Evolutionary conservation across 2,797 vertebrate species (phyloP).

Genomic region (Lophius americanus): DNA sequence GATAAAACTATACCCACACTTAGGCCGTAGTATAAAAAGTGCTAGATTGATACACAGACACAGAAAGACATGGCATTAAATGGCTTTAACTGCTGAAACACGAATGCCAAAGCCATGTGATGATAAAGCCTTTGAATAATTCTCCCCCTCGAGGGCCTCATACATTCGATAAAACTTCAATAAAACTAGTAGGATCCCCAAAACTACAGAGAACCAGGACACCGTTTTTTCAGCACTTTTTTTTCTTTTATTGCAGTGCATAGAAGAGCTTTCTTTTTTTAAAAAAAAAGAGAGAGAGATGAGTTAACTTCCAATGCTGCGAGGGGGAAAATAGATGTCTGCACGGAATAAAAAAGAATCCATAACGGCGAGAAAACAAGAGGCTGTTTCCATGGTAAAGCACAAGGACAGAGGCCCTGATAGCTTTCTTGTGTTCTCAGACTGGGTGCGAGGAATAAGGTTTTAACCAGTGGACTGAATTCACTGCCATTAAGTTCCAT

Average conservation of each 20-base stretch:
- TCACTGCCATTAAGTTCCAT: slow-evolving; percentile 55
- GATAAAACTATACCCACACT: too few relatives aligned
- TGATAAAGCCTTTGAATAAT: too few relatives aligned
- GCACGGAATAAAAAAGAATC: slow-evolving; percentile 55
- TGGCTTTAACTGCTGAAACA: too few relatives aligned
- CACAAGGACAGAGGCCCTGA: slow-evolving; percentile 45
- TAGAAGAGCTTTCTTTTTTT: too few relatives aligned
- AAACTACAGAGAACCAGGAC: too few relatives aligned
- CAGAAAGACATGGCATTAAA: neutral
- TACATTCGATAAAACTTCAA: too few relatives aligned
- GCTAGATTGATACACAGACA: neutral
- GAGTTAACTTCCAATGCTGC: slow-evolving; percentile 36
- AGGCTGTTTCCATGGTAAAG: slow-evolving; percentile 48
- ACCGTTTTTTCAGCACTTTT: too few relatives aligned
- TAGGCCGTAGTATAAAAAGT: neutral
- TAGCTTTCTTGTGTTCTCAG: slow-evolving; percentile 63
- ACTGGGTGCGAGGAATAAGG: slow-evolving; percentile 34
- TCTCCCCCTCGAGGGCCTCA: too few relatives aligned
- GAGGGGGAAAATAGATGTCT: slow-evolving; percentile 14
- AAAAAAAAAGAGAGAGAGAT: slow-evolving; percentile 41
- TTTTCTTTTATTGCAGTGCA: too few relatives aligned
- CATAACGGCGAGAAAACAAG: slow-evolving; percentile 23
- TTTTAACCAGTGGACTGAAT: slow-evolving; percentile 52
- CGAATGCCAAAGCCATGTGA: too few relatives aligned
- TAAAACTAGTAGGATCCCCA: too few relatives aligned